Evolutionary conservation across 1,140 invertebrate species (phyloP), one percentile per base, ranked within the genome.

Genomic region (Andrena cerasifolii): DNA sequence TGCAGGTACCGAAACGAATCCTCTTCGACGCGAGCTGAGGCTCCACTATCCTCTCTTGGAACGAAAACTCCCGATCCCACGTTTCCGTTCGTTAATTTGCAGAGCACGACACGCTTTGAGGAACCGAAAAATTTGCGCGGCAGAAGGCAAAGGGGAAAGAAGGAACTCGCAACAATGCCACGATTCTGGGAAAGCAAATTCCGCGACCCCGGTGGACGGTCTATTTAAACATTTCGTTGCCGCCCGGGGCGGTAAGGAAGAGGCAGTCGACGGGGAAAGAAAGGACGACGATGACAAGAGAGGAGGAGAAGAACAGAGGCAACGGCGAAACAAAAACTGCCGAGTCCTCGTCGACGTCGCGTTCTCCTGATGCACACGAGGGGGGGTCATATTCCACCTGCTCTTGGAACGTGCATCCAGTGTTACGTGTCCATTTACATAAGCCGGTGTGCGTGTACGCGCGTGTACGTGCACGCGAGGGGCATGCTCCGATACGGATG

Each of bases 371-470:
- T 56, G 61, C 49, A 28, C 51, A 65, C n/a, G 10, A 40, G n/a
- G 43, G 47, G 40, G 43, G 76, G 67, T 83, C 68, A 63, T 81
- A 74, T 80, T 80, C 81, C 76, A 87, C 78, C 74, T 82, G 79
- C 73, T 81, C 78, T 49, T 58, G 62, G 51, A 79, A 77, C 73
- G 49, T 74, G 84, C 63, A 86, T 79, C 82, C 79, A 84, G 72
- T 54, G 76, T 83, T 87, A 86, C 79, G 74, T 79, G 74, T 68
- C 65, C 73, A 86, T 75, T 86, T 87, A 86, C 83, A 77, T 86
- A 87, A 86, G 78, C 61, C 74, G 47, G 18, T 10, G 18, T 18
- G 45, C 3, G 18, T 43, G 8, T 24, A 24, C 0, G 18, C 21
- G n/a, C n/a, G 26, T n/a, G 56, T 53, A 53, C 12, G 63, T 56